Percentiles rank a stretch among this genome's conserved stretches.
These are phyloP conservation scores for Cotesia congregata DNA, from an alignment of 2,888 invertebrate genomes.

Conservation along the genomic window DNA sequence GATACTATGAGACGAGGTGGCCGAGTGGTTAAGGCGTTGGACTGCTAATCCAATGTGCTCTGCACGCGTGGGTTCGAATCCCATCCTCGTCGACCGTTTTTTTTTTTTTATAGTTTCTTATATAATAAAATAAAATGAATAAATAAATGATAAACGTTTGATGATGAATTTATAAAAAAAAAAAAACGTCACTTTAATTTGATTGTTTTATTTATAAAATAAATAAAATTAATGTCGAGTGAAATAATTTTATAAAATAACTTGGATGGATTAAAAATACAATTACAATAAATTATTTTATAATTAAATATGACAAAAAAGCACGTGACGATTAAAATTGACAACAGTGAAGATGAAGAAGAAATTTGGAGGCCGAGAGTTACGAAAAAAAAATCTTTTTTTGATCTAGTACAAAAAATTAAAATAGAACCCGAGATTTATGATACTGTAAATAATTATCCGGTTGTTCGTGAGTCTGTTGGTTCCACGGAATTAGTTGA, in stretches of 20 bases:
- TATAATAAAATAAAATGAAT: no score
- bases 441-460: conserved; percentile 6
- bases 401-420: conserved; percentile 31
- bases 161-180: not conserved
- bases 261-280: not conserved
- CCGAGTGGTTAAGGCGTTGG: conserved; percentile 72
- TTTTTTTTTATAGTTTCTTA: conserved; percentile 40
- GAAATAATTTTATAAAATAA: not conserved
- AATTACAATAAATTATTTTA: not conserved
- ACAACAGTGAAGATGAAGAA: not conserved
- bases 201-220: not conserved
- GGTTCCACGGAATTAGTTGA: conserved; percentile 21
- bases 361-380: conserved; percentile 34
- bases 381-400: conserved; percentile 41
- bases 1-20: conserved; percentile 65
- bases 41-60: conserved; percentile 72
- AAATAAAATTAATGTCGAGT: no score
- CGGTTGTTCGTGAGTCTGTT: conserved; percentile 24
- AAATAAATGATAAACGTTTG: not conserved
- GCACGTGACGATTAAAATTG: not conserved
- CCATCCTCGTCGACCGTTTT: conserved; percentile 67
- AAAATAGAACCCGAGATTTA: not conserved
- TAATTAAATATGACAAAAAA: conserved; percentile 29
- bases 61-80: conserved; percentile 72
- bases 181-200: not conserved